Percentiles rank a stretch among this genome's conserved stretches.
These are phyloP conservation scores for Mormoops blainvillei DNA, from an alignment of 2,113 vertebrate genomes.

Conservation along the genomic window DNA sequence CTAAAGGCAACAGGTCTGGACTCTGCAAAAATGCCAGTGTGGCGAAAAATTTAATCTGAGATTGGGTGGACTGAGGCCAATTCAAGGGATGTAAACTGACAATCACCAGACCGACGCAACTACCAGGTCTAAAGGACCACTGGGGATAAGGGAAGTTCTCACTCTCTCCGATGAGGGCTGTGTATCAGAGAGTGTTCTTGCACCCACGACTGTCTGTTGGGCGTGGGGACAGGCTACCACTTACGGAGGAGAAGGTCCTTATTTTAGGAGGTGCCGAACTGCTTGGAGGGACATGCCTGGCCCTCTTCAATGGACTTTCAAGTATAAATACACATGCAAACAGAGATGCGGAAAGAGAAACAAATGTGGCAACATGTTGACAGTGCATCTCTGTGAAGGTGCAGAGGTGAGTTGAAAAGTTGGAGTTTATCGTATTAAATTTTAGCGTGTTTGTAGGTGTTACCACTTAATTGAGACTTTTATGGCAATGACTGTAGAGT, in stretches of 20 bases:
- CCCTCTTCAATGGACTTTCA: too few relatives aligned
- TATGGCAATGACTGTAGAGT: neutral
- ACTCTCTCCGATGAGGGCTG: neutral
- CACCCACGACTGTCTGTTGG: neutral
- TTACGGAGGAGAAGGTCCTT: neutral
- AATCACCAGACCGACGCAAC: neutral
- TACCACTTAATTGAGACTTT: neutral
- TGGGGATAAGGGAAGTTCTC: neutral
- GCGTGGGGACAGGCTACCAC: neutral
- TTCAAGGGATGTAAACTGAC: neutral
- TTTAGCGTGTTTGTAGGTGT: neutral
- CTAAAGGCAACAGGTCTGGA: neutral
- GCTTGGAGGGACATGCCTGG: neutral
- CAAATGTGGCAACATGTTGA: fast-evolving
- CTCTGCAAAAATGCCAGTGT: neutral
- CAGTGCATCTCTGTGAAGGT: neutral
- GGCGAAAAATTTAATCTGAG: neutral
- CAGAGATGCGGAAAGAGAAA: neutral
- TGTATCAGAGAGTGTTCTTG: too few relatives aligned
- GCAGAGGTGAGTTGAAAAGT: neutral
- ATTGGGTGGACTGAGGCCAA: neutral
- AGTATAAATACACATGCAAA: neutral
- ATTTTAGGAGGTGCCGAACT: neutral
- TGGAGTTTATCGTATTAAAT: neutral
- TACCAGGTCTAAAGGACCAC: neutral